phyloP scores from a whole-genome alignment of 2,113 vertebrate genomes.

The Caranx ignobilis region DNA sequence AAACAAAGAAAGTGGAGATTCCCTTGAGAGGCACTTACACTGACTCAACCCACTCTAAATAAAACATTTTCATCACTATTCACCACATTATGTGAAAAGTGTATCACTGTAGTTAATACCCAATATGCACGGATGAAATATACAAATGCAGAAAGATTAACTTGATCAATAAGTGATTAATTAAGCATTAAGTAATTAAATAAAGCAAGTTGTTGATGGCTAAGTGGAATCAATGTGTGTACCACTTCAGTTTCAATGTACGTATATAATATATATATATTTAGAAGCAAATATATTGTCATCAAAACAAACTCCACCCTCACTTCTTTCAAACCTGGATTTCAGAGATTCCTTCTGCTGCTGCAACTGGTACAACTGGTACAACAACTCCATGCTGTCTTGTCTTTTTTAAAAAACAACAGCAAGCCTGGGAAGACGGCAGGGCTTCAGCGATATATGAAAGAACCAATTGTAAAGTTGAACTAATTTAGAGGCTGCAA shows the following conservation, averaged over 20 bases:
- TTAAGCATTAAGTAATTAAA: no score
- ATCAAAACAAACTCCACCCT: constrained; percentile 3
- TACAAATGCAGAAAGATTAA: no score
- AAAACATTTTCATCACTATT: constrained; percentile 9
- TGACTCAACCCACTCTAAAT: neutral
- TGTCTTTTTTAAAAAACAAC: constrained; percentile 35
- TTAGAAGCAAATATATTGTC: neutral
- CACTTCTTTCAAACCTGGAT: neutral
- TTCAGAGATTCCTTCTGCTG: constrained; percentile 24
- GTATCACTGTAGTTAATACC: neutral
- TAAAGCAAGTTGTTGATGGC: neutral
- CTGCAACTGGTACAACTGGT: constrained; percentile 21
- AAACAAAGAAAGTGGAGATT: constrained; percentile 6
- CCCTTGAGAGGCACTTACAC: neutral
- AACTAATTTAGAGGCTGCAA: constrained; percentile 59
- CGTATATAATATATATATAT: neutral
- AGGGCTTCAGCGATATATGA: constrained; percentile 24
- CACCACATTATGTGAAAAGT: neutral
- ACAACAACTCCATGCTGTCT: constrained; percentile 23
- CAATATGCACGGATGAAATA: neutral
- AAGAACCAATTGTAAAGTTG: constrained; percentile 65
- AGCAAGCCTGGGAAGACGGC: constrained; percentile 31
- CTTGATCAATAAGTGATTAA: no score
- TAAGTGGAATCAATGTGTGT: neutral
- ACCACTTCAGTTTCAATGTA: neutral